These are phyloP conservation scores for Chrysolina americana DNA, from an alignment of 2,888 invertebrate genomes.

Conservation along the genomic window DNA sequence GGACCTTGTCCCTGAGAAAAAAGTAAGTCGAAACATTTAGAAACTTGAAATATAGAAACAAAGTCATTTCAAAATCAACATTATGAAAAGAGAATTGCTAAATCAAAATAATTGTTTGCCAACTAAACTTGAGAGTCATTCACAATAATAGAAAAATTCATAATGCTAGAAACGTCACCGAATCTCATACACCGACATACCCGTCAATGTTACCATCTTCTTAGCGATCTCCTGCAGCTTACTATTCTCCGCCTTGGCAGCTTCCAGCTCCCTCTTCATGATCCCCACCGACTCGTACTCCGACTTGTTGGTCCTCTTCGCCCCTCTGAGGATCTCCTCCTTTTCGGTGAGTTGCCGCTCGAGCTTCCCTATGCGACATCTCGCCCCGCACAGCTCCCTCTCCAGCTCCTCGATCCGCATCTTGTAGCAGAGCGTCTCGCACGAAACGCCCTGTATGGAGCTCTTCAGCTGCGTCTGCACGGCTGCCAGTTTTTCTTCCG, in stretches of 20 bases:
- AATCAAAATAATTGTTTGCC: no score
- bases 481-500: conserved; percentile 61
- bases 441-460: conserved; percentile 60
- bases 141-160: no score
- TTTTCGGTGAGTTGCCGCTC: conserved; percentile 49
- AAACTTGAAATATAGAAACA: no score
- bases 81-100: no score
- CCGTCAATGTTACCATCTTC: conserved; percentile 53
- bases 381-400: conserved; percentile 50
- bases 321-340: conserved; percentile 32
- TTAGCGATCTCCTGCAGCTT: conserved; percentile 55
- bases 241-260: conserved; percentile 56
- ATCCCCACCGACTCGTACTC: conserved; percentile 48
- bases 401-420: conserved; percentile 57
- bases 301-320: conserved; percentile 42
- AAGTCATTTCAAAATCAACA: no score
- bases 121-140: no score
- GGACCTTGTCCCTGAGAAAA: no score
- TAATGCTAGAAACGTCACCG: no score
- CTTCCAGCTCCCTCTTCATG: conserved; percentile 54
- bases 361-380: conserved; percentile 48
- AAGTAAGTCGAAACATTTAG: no score
- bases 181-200: conserved; percentile 15
- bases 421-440: conserved; percentile 59
- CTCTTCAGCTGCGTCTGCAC: conserved; percentile 61